A percentile compares a stretch with the other conserved stretches of the same genome.
Conservation (phyloP, 2,888 invertebrate species). For the Tachystola acroxantha region DNA sequence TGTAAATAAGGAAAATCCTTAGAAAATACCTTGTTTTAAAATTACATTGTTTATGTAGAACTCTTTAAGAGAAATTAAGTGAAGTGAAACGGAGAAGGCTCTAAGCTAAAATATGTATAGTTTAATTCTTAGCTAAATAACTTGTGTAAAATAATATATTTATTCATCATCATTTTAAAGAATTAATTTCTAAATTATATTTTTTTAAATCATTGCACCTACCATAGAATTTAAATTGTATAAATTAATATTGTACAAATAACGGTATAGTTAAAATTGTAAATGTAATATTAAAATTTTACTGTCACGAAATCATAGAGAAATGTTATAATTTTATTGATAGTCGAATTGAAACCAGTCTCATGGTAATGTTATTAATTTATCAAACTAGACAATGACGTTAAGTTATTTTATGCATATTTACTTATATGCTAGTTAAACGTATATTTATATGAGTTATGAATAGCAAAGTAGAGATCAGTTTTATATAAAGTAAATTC, state of each 20-base stretch:
- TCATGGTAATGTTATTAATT: slow-evolving; percentile 1
- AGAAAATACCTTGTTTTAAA: slow-evolving; percentile 20
- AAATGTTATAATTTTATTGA: slow-evolving; percentile 10
- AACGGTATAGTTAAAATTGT: slow-evolving; percentile 5
- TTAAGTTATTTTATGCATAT: not conserved
- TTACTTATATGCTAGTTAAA: slow-evolving; percentile 1
- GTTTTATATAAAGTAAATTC: too few species aligned
- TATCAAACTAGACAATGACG: not conserved
- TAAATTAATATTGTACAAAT: slow-evolving; percentile 11
- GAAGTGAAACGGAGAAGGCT: slow-evolving; percentile 23
- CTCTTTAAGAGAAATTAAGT: slow-evolving; percentile 31
- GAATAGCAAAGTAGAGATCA: too few species aligned
- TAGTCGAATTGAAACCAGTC: slow-evolving; percentile 9
- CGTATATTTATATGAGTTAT: too few species aligned
- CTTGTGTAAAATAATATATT: slow-evolving; percentile 11
- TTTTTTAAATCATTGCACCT: slow-evolving; percentile 10
- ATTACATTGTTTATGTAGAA: slow-evolving; percentile 20
- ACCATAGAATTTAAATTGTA: slow-evolving; percentile 7
- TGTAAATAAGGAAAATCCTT: slow-evolving; percentile 30
- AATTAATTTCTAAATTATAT: slow-evolving; percentile 2
- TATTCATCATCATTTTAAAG: not conserved
- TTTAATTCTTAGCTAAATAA: slow-evolving; percentile 12
- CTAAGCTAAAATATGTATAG: slow-evolving; percentile 27
- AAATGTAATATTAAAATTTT: slow-evolving; percentile 9
- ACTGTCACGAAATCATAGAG: slow-evolving; percentile 8